Conservation (phyloP, 2,888 invertebrate species). For the Ichneumoninae sp. region DNA sequence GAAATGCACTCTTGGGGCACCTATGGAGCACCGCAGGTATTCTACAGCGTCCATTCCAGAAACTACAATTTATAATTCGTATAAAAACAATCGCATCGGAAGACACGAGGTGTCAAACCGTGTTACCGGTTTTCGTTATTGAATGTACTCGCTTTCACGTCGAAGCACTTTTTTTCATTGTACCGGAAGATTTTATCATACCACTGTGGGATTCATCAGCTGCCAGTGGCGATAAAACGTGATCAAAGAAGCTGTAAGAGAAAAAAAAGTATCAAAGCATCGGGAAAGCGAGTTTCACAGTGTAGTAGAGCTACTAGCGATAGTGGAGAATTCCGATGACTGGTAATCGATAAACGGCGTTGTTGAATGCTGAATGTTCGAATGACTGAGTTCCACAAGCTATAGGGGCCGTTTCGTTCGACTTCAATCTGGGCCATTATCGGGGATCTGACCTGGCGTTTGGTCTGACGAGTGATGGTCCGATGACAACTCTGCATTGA, state of each 20-base stretch:
- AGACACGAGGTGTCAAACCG: neutral
- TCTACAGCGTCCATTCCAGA: neutral
- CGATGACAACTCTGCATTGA: slow-evolving; percentile 23
- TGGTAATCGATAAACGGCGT: slow-evolving; percentile 28
- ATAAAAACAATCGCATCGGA: neutral
- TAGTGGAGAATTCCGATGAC: slow-evolving; percentile 1
- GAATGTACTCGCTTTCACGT: neutral
- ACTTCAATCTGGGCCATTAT: slow-evolving; percentile 35
- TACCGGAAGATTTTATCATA: neutral
- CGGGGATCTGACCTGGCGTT: slow-evolving; percentile 29
- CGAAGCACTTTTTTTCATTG: neutral
- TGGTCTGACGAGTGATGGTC: slow-evolving; percentile 12
- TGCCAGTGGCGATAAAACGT: neutral
- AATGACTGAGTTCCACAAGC: neutral
- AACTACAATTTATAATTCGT: neutral
- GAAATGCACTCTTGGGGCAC: neutral
- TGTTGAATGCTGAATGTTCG: slow-evolving; percentile 18
- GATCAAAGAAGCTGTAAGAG: slow-evolving; percentile 2
- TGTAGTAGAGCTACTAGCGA: neutral
- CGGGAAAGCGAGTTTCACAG: neutral
- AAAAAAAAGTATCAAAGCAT: neutral
- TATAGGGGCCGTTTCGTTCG: slow-evolving; percentile 2
- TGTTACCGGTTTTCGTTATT: neutral
- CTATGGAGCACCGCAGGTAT: neutral
- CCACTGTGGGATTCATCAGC: slow-evolving; percentile 1